Percentiles rank a stretch among this genome's conserved stretches.
phyloP scores from a whole-genome alignment of 2,888 invertebrate genomes.

The Aradus depressus region DNA sequence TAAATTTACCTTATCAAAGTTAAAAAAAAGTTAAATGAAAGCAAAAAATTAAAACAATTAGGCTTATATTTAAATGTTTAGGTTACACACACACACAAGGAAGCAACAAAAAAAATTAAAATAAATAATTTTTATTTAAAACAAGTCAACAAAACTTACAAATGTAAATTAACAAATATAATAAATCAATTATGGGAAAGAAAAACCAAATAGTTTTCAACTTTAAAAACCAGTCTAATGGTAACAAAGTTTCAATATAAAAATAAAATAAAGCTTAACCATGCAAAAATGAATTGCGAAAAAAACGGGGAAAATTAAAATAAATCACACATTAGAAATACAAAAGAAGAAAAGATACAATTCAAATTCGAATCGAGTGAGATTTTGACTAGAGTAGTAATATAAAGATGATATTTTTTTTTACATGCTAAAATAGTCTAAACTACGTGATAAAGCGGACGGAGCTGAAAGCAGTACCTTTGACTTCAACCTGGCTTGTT shows the following conservation, averaged over 20 bases:
- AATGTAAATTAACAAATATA: not conserved
- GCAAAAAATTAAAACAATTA: too few relatives aligned
- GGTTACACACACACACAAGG: too few relatives aligned
- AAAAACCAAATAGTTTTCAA: not conserved
- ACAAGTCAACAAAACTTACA: conserved; percentile 9
- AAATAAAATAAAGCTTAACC: conserved; percentile 12
- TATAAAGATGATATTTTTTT: conserved; percentile 5
- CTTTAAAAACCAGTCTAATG: conserved; percentile 1
- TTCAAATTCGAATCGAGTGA: not conserved
- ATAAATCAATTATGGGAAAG: too few relatives aligned
- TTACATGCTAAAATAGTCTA: conserved; percentile 14
- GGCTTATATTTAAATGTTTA: too few relatives aligned
- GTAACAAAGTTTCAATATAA: not conserved
- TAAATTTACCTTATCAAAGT: too few relatives aligned
- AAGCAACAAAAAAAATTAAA: not conserved
- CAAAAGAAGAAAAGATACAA: conserved; percentile 4
- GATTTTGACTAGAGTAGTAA: conserved; percentile 16
- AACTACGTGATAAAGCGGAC: conserved; percentile 14
- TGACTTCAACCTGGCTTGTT: conserved; percentile 25
- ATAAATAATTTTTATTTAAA: conserved; percentile 1
- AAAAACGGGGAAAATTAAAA: conserved; percentile 6
- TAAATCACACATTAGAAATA: conserved; percentile 13
- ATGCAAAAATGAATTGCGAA: conserved; percentile 9
- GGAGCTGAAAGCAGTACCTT: conserved; percentile 22
- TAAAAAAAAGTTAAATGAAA: too few relatives aligned